Evolutionary conservation across 2,888 invertebrate species (phyloP), one percentile per base, ranked within the genome.

Genomic region (Leptinotarsa juncta): DNA sequence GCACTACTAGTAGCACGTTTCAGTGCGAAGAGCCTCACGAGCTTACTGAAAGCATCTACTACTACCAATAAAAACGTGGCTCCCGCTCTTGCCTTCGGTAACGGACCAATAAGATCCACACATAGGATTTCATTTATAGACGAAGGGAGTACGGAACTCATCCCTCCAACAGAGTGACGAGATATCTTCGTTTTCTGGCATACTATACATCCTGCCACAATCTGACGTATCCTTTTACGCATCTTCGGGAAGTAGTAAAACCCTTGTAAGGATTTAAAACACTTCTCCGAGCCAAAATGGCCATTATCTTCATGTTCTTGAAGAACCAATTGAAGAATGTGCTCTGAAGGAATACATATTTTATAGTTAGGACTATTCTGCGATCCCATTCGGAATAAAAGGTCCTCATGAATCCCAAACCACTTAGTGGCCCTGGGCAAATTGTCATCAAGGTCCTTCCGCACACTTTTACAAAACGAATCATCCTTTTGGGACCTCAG

Each of bases 61-160:
- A 76, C 15, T 1, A 74, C 78, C n/a, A 78, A 51, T 4, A 78
- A 42, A n/a, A 74, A 65, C 7, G 72, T 62, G 14, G 67, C 71
- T 3, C 73, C 74, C 15, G 71, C 73, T 2, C 73, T 57, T 18
- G 69, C 62, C 18, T 32, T 65, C 16, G 76, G 73, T 49, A 77
- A 60, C 1, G 74, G 76, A 18, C 76, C 78, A 60, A 78, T 75
- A 42, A 78, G 69, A 65, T 77, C 74, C 3, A 73, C 15, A 65
- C 74, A 77, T 5, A 74, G 60, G 14, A 68, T 26, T 12, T 76
- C 65, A 15, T 67, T 26, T 26, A 26, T 62, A 10, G 69, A 65
- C 7, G 23, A n/a, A 3, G 51, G 20, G 5, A 65, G 18, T 18
- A 74, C 15, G 7, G 67, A 23, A 16, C 51, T n/a, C n/a, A n/a